Evolutionary conservation across 2,888 invertebrate species (phyloP).

Genomic region (Periphyllus acericola): DNA sequence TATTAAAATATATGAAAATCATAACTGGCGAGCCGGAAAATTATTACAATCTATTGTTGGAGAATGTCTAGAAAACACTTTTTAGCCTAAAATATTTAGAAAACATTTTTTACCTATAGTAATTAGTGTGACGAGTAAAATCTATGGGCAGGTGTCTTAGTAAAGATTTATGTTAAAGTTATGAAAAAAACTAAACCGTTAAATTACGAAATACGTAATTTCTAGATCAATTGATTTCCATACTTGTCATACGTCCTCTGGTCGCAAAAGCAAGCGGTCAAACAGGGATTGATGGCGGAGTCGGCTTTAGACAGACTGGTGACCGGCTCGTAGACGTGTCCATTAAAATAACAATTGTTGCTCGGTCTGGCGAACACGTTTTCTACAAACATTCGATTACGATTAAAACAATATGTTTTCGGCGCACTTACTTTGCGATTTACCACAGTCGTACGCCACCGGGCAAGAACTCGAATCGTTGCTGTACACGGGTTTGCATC

Average conservation of each 20-base stretch:
- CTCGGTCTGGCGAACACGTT: conserved; percentile 19
- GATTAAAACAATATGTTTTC: background rate
- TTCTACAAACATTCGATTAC: background rate
- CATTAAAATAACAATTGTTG: conserved; percentile 48
- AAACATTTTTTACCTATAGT: too few relatives aligned
- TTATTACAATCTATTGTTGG: too few relatives aligned
- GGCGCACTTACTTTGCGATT: background rate
- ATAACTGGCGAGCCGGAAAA: too few relatives aligned
- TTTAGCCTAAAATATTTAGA: too few relatives aligned
- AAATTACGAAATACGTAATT: too few relatives aligned
- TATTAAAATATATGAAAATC: too few relatives aligned
- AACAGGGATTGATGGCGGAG: conserved; percentile 34
- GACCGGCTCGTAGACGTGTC: conserved; percentile 37
- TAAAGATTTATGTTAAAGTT: too few relatives aligned
- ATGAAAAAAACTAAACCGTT: too few relatives aligned
- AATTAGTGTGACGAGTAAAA: too few relatives aligned
- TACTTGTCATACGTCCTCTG: conserved; percentile 28
- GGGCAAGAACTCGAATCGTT: conserved; percentile 34
- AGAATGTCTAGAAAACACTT: too few relatives aligned
- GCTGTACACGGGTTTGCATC: conserved; percentile 46
- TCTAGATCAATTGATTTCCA: background rate
- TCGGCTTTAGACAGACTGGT: conserved; percentile 10
- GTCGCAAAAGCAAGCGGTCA: conserved; percentile 34
- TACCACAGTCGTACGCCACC: conserved; percentile 52
- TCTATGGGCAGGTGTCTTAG: too few relatives aligned